phyloP scores from a whole-genome alignment of 2,797 vertebrate genomes.

The Sebastes taczanowskii region DNA sequence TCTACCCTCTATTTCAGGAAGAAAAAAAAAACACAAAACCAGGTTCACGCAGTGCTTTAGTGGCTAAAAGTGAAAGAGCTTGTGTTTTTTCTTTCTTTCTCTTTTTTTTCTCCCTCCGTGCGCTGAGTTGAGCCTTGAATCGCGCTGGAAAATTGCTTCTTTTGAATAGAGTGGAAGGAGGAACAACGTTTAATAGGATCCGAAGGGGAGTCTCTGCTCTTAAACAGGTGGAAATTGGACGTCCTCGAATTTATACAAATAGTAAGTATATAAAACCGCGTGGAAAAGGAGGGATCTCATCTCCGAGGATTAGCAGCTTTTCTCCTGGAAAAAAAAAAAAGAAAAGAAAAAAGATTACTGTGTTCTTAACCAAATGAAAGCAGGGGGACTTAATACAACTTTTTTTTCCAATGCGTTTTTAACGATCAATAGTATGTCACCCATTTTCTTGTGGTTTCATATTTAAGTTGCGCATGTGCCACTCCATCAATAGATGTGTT shows the following conservation, averaged over 20 bases:
- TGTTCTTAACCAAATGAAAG: slow-evolving; percentile 26
- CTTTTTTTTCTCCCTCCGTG: slow-evolving; percentile 20
- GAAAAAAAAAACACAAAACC: slow-evolving; percentile 92
- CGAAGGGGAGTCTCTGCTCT: slow-evolving; percentile 87
- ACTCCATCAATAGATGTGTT: neutral
- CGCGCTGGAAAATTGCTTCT: slow-evolving; percentile 89
- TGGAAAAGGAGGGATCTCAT: slow-evolving; percentile 71
- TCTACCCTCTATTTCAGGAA: slow-evolving; percentile 87
- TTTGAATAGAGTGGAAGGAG: slow-evolving; percentile 87
- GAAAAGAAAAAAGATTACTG: slow-evolving; percentile 17
- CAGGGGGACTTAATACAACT: neutral
- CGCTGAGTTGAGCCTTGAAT: slow-evolving; percentile 86
- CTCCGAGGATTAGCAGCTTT: slow-evolving; percentile 72
- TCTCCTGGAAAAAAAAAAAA: slow-evolving; percentile 40
- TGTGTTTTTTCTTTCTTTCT: slow-evolving; percentile 80
- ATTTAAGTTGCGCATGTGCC: neutral
- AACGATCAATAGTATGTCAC: neutral
- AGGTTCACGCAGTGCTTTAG: slow-evolving; percentile 97
- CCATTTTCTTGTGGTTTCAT: neutral
- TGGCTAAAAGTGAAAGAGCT: slow-evolving; percentile 90
- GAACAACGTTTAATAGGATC: slow-evolving; percentile 88
- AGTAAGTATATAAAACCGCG: slow-evolving; percentile 76
- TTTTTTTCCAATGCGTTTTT: neutral
- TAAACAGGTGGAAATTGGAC: slow-evolving; percentile 91
- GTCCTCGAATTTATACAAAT: slow-evolving; percentile 88